Evolutionary conservation across 1,140 invertebrate species (phyloP).

Genomic region (Acromyrmex echinatior): DNA sequence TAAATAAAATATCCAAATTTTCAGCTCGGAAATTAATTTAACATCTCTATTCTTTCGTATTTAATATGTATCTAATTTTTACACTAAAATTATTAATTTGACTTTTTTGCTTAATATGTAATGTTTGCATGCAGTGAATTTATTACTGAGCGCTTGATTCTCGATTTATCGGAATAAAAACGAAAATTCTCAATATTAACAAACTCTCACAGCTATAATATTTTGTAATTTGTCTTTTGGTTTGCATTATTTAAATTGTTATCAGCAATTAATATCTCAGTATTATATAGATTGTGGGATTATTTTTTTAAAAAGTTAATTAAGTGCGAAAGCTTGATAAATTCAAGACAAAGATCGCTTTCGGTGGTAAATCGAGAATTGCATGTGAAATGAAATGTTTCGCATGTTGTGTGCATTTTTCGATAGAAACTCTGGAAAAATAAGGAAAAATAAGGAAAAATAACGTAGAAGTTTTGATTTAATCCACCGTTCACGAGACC

Average conservation of each 20-base stretch:
- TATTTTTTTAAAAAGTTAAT: neutral
- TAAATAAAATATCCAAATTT: neutral
- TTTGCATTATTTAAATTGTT: conserved; percentile 22
- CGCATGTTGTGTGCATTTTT: neutral
- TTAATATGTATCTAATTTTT: conserved; percentile 4
- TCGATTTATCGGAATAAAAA: conserved; percentile 2
- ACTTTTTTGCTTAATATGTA: neutral
- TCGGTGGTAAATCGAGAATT: conserved; percentile 1
- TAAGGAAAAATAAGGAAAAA: neutral
- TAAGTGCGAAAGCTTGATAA: neutral
- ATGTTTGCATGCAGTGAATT: conserved; percentile 2
- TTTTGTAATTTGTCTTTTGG: neutral
- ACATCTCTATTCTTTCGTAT: neutral
- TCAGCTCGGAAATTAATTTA: conserved; percentile 16
- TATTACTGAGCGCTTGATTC: neutral
- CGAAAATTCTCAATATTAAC: neutral
- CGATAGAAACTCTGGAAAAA: neutral
- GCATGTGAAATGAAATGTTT: conserved; percentile 34
- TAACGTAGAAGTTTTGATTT: neutral
- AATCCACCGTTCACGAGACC: neutral
- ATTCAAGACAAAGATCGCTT: neutral
- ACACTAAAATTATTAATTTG: neutral
- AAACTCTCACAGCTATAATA: neutral
- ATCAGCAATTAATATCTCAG: neutral
- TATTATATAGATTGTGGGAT: neutral